Conservation (phyloP, 1,140 invertebrate species). For the Saccostrea cuccullata region DNA sequence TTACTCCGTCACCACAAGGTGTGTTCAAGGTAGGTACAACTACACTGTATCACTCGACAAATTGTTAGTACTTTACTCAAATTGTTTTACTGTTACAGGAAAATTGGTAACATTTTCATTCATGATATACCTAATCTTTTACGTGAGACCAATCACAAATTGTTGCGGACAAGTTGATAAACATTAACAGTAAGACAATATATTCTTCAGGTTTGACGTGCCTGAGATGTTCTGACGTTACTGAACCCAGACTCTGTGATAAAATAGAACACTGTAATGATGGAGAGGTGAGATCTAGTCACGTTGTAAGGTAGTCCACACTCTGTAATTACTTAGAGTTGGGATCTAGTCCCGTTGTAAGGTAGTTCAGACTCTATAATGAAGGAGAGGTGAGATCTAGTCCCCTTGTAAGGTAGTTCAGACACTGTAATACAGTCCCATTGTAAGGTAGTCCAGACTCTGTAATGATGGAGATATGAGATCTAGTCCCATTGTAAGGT, state of each 20-base stretch:
- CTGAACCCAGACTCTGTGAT: conserved; percentile 11
- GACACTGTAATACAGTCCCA: neutral
- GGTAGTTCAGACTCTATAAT: too few species aligned
- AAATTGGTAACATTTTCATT: too few species aligned
- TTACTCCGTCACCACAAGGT: neutral
- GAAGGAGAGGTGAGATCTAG: too few species aligned
- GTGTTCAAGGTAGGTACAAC: neutral
- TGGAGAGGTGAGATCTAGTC: neutral
- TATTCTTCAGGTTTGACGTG: neutral
- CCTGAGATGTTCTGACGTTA: neutral
- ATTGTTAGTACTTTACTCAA: too few species aligned
- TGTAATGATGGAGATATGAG: neutral
- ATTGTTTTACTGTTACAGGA: too few species aligned
- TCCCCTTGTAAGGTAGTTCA: too few species aligned
- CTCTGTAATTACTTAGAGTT: neutral
- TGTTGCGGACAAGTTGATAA: neutral
- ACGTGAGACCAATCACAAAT: neutral
- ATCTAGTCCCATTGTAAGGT: too few species aligned
- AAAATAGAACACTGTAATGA: conserved; percentile 15
- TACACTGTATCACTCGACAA: too few species aligned
- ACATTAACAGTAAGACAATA: neutral
- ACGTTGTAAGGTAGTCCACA: neutral
- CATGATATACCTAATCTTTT: too few species aligned
- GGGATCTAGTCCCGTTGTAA: too few species aligned
- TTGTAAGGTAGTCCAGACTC: neutral